phyloP scores from a whole-genome alignment of 1,140 invertebrate species.

The Magallana gigas region DNA sequence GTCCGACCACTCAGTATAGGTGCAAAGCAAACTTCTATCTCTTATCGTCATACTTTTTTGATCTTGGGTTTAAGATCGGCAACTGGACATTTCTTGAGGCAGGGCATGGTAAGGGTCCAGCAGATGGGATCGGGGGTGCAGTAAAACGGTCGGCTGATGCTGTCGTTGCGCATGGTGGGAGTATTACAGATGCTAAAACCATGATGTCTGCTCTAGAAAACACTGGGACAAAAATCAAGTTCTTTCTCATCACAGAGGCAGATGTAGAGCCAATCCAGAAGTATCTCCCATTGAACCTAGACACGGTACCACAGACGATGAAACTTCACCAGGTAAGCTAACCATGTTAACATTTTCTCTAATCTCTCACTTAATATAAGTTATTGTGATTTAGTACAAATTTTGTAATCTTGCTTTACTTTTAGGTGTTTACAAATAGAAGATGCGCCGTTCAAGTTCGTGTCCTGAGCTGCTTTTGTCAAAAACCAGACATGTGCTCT shows the following conservation, averaged over 20 bases:
- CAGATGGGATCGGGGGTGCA: slow-evolving; percentile 78
- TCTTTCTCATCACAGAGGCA: slow-evolving; percentile 38
- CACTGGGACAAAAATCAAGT: background rate
- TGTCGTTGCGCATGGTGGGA: slow-evolving; percentile 29
- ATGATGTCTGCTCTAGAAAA: background rate
- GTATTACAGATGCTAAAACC: slow-evolving; percentile 40
- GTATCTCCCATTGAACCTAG: background rate
- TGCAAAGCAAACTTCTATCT: slow-evolving; percentile 63
- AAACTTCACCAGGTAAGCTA: slow-evolving; percentile 47
- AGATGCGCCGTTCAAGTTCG: background rate
- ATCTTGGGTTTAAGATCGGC: slow-evolving; percentile 10
- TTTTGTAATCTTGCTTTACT: background rate
- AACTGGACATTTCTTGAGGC: slow-evolving; percentile 73
- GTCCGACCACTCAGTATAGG: slow-evolving; percentile 66
- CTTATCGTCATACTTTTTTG: background rate
- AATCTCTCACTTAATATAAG: background rate
- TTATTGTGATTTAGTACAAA: background rate
- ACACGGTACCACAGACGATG: slow-evolving; percentile 49
- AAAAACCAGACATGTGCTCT: background rate
- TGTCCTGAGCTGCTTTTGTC: slow-evolving; percentile 10
- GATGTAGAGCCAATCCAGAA: slow-evolving; percentile 7
- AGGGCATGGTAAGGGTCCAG: slow-evolving; percentile 79
- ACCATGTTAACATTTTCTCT: background rate
- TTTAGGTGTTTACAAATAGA: background rate
- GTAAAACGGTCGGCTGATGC: slow-evolving; percentile 74